Conservation (phyloP, 2,113 vertebrate species). For the Dunckerocampus dactyliophorus region DNA sequence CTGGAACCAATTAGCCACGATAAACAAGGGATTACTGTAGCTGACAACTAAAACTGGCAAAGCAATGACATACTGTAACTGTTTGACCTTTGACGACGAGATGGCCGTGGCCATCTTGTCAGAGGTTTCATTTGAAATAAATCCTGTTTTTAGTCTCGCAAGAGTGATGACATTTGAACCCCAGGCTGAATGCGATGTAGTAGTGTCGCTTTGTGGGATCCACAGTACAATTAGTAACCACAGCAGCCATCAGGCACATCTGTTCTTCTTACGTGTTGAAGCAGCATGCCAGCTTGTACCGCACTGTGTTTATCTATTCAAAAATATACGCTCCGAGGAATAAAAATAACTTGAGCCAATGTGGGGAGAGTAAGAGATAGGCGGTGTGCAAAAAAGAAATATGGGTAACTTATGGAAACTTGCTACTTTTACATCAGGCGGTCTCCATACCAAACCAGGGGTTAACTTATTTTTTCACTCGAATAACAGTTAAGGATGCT, state of each 20-base stretch:
- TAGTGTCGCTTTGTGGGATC: conserved; percentile 1
- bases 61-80: too few species aligned
- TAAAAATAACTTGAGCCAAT: not conserved
- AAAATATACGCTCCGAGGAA: not conserved
- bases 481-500: too few species aligned
- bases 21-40: too few species aligned
- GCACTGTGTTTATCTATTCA: conserved; percentile 1
- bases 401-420: too few species aligned
- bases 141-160: too few species aligned
- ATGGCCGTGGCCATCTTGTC: not conserved
- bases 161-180: not conserved
- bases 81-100: too few species aligned
- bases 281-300: not conserved
- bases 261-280: not conserved
- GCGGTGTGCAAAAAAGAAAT: not conserved
- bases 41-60: too few species aligned
- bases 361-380: not conserved
- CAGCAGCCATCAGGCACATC: not conserved
- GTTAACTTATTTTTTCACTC: too few species aligned
- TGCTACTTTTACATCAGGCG: too few species aligned
- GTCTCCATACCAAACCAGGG: too few species aligned
- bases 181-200: not conserved
- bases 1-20: too few species aligned
- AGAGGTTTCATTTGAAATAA: not conserved
- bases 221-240: conserved; percentile 1